Evolutionary conservation across 2,113 vertebrate genomes (phyloP).

Genomic region (Isichthys henryi): DNA sequence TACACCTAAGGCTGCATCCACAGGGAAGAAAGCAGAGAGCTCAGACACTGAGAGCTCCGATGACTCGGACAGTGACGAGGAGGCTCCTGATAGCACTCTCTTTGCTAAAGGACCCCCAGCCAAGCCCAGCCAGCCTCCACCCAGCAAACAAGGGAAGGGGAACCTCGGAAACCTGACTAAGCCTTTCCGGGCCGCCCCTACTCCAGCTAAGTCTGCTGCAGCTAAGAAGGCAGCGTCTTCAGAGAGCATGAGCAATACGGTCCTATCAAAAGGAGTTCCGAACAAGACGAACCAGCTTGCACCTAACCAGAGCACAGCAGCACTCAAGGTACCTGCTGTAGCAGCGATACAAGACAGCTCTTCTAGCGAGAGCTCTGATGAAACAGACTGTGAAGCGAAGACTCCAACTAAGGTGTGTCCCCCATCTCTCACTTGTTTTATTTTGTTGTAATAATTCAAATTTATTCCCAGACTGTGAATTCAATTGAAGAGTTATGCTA

Average conservation of each 20-base stretch:
- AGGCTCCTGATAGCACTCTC: not conserved
- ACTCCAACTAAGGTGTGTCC: not conserved
- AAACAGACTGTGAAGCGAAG: slow-evolving; percentile 6
- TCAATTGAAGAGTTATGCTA: not conserved
- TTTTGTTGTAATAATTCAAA: not conserved
- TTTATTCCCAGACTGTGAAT: not conserved
- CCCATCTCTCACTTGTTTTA: not conserved
- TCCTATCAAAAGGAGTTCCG: not conserved
- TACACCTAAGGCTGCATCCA: not conserved
- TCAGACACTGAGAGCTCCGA: slow-evolving; percentile 12
- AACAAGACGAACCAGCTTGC: not conserved
- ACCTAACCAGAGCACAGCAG: not conserved
- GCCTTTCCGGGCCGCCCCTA: not conserved
- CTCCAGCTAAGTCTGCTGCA: not conserved
- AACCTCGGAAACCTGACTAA: not conserved
- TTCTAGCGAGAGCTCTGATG: not conserved
- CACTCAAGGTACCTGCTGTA: not conserved
- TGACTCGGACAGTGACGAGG: slow-evolving; percentile 16
- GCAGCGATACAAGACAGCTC: not conserved
- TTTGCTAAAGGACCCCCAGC: not conserved
- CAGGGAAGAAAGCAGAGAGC: slow-evolving; percentile 12
- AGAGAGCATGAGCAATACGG: not conserved
- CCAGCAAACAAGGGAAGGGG: not conserved
- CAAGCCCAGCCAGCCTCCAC: not conserved
- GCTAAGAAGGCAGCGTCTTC: not conserved